Evolutionary conservation across 2,113 vertebrate species (phyloP).

Genomic region (Embiotoca jacksoni): DNA sequence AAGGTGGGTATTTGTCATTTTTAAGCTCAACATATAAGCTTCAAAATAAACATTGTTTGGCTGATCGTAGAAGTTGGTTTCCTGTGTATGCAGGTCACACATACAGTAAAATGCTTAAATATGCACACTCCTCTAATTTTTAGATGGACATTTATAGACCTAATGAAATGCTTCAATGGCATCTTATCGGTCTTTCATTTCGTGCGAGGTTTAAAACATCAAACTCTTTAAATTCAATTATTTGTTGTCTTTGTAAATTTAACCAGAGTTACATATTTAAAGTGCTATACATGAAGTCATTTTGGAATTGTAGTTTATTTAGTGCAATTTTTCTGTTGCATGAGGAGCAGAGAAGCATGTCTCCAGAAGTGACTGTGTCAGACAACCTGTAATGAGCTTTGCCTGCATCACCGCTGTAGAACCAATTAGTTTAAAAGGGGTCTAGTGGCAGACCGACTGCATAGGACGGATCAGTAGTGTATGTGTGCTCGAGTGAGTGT

Average conservation of each 20-base stretch:
- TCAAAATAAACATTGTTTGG: too few relatives aligned
- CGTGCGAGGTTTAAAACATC: too few relatives aligned
- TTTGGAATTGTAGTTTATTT: not conserved
- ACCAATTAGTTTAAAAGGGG: constrained; percentile 75
- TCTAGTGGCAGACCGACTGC: constrained; percentile 27
- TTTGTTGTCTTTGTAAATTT: too few relatives aligned
- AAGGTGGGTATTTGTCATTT: not conserved
- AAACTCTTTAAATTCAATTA: too few relatives aligned
- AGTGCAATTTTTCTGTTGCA: not conserved
- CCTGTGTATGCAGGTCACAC: not conserved
- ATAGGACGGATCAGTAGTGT: constrained; percentile 50
- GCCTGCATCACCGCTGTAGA: constrained; percentile 45
- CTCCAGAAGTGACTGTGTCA: constrained; percentile 40
- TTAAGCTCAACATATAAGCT: too few relatives aligned
- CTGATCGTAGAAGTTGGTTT: not conserved
- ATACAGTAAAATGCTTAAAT: not conserved
- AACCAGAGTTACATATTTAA: too few relatives aligned
- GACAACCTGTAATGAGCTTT: constrained; percentile 53
- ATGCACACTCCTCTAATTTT: too few relatives aligned
- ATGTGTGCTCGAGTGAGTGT: constrained; percentile 4
- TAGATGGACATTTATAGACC: too few relatives aligned
- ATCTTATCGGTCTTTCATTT: too few relatives aligned
- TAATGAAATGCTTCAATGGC: too few relatives aligned
- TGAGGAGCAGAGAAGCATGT: not conserved
- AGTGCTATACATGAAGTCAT: too few relatives aligned